These are phyloP conservation scores for Gallinago media DNA, from an alignment of 2,113 vertebrate genomes.

Conservation along the genomic window DNA sequence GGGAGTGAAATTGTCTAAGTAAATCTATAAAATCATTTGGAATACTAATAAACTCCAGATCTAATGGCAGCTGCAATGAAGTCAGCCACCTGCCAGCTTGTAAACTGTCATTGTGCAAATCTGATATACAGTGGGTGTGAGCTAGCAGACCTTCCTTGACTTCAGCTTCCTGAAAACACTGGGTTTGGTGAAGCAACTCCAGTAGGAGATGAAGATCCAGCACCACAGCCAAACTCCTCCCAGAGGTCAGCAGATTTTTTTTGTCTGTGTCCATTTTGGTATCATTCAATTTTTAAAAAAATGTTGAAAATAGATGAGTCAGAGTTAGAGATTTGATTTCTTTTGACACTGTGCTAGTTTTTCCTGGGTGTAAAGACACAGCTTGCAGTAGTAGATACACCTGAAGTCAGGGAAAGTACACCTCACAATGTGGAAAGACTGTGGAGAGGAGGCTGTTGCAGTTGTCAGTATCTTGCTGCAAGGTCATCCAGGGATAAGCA, in stretches of 20 bases:
- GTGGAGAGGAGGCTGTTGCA: neutral
- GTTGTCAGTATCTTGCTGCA: neutral
- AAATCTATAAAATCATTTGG: neutral
- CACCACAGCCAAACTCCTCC: neutral
- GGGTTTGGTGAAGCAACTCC: neutral
- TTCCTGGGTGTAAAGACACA: neutral
- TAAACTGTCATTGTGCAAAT: neutral
- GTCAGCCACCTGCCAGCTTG: neutral
- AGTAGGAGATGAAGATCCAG: neutral
- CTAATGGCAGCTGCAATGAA: neutral
- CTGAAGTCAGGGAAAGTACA: neutral
- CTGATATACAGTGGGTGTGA: neutral
- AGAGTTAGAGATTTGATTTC: neutral
- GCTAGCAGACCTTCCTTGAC: neutral
- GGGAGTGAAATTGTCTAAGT: neutral
- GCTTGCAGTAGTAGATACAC: neutral
- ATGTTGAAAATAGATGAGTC: neutral
- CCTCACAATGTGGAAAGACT: neutral
- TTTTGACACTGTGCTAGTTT: neutral
- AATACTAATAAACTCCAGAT: neutral
- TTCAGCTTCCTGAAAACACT: neutral
- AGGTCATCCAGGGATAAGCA: neutral
- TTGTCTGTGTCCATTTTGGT: neutral
- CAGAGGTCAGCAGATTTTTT: neutral
- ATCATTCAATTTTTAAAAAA: neutral